Conservation (phyloP, 35 echinoderm and acorn worm genomes). For the Acanthaster planci region DNA sequence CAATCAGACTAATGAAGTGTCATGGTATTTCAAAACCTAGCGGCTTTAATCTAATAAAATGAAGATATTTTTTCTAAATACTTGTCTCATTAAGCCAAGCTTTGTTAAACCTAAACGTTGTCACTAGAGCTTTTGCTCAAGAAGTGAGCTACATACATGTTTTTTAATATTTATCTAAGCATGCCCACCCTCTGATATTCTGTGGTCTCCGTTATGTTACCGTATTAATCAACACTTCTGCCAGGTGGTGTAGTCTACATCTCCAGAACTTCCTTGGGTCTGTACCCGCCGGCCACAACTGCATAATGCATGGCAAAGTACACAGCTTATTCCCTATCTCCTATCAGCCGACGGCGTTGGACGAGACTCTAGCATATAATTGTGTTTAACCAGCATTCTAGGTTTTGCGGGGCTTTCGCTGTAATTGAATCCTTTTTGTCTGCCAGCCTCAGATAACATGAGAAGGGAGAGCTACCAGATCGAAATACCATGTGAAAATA, state of each 20-base stretch:
- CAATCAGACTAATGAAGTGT: too few relatives aligned
- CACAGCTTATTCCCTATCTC: neutral
- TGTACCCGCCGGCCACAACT: neutral
- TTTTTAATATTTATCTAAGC: too few relatives aligned
- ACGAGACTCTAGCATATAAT: constrained; percentile 14
- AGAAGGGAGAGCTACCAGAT: neutral
- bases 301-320: constrained; percentile 19
- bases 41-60: too few relatives aligned
- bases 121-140: too few relatives aligned
- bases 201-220: too few relatives aligned
- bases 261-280: neutral
- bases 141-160: too few relatives aligned
- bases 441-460: neutral
- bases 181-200: too few relatives aligned
- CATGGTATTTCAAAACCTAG: too few relatives aligned
- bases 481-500: neutral
- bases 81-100: too few relatives aligned
- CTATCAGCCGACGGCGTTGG: neutral
- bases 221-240: too few relatives aligned
- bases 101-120: too few relatives aligned
- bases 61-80: too few relatives aligned
- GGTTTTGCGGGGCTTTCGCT: neutral
- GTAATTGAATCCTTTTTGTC: neutral
- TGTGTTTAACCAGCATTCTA: neutral
- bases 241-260: constrained; percentile 2